Percentiles rank a stretch among this genome's conserved stretches.
Evolutionary conservation across 1,140 invertebrate genomes (phyloP).

Genomic region (Drosophila mojavensis): DNA sequence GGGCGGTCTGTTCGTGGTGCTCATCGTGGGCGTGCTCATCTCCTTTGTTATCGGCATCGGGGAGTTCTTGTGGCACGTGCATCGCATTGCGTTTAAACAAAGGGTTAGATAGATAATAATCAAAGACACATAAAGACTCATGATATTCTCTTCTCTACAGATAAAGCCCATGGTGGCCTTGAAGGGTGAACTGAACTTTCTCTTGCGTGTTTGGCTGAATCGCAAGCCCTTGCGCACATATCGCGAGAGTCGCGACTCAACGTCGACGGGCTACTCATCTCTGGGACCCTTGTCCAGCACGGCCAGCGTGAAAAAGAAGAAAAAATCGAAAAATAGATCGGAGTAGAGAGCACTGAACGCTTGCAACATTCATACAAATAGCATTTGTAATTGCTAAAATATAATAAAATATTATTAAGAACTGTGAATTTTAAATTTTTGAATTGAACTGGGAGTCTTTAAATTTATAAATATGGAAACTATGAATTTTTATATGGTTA

Average conservation of each 20-base stretch:
- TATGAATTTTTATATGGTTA: no score
- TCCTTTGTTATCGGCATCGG: slow-evolving; percentile 88
- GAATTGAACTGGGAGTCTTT: no score
- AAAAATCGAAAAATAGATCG: slow-evolving; percentile 45
- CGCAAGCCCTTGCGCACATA: slow-evolving; percentile 86
- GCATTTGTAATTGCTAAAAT: slow-evolving; percentile 38
- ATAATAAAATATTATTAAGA: slow-evolving; percentile 16
- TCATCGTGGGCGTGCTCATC: slow-evolving; percentile 88
- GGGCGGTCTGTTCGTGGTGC: slow-evolving; percentile 94
- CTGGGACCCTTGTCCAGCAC: slow-evolving; percentile 42
- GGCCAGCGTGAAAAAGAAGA: slow-evolving; percentile 61
- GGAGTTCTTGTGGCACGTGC: slow-evolving; percentile 94
- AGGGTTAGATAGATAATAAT: slow-evolving; percentile 78
- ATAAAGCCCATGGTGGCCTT: slow-evolving; percentile 87
- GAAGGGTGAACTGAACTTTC: slow-evolving; percentile 87
- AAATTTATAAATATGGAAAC: no score
- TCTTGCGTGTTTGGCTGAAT: slow-evolving; percentile 87
- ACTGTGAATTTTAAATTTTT: not conserved
- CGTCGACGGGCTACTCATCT: slow-evolving; percentile 73
- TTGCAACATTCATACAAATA: slow-evolving; percentile 62
- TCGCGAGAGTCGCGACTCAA: slow-evolving; percentile 68
- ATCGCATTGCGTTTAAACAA: slow-evolving; percentile 90
- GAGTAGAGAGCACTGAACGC: slow-evolving; percentile 21
- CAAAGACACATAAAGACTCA: not conserved
- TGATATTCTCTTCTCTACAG: slow-evolving; percentile 72